Evolutionary conservation across 2,113 vertebrate genomes (phyloP).

Genomic region (Shinisaurus crocodilurus): DNA sequence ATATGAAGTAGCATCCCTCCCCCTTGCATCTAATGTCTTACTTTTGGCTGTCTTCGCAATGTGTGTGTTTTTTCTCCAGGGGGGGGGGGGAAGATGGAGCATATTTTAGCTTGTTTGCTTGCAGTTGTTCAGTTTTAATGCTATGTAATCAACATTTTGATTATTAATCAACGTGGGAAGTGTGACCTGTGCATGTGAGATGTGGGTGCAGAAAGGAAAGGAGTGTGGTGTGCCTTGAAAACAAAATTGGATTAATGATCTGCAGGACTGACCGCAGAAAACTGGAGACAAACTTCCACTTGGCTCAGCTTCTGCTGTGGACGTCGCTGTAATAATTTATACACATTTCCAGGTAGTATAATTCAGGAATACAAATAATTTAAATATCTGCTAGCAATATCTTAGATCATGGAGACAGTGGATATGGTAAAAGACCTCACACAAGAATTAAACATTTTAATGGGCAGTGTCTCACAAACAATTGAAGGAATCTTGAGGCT

Average conservation of each 20-base stretch:
- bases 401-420: conserved; percentile 34
- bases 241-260: conserved; percentile 48
- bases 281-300: conserved; percentile 29
- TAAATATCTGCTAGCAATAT: conserved; percentile 14
- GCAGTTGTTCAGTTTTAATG: conserved; percentile 61
- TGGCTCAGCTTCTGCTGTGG: conserved; percentile 44
- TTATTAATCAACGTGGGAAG: conserved; percentile 71
- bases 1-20: neutral
- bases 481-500: no score
- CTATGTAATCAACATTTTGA: conserved; percentile 50
- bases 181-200: conserved; percentile 43
- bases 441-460: neutral
- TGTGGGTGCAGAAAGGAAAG: conserved; percentile 46
- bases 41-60: neutral
- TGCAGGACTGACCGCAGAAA: neutral
- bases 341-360: neutral
- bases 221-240: conserved; percentile 48
- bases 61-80: conserved; percentile 11
- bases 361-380: conserved; percentile 11
- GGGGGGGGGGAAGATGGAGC: conserved; percentile 35
- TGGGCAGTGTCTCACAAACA: neutral
- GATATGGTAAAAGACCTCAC: neutral
- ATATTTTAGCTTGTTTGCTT: conserved; percentile 61
- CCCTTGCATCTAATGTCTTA: neutral
- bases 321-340: conserved; percentile 19